Evolutionary conservation across 1,140 invertebrate species (phyloP), one percentile per base, ranked within the genome.

Genomic region (Zaprionus nigranus): DNA sequence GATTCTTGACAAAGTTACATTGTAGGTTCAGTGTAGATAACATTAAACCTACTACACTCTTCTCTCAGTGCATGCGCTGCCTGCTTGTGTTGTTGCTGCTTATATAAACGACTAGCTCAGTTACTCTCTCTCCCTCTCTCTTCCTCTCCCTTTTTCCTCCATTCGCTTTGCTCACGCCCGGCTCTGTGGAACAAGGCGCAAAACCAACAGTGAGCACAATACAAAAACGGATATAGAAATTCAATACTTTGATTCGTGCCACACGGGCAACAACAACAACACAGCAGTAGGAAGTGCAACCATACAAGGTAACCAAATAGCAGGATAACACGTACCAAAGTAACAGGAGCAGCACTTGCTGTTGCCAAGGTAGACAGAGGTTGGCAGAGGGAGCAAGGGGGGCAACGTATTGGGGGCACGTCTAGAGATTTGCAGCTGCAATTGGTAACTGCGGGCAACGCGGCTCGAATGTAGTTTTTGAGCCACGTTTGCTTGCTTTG

Each of bases 221-320:
- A 83, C 82, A 79, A 86, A 91, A 91, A 90, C 86, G 90, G 82
- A 91, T 91, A 91, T 90, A 87, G 90, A 91, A 91, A 91, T 90
- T 91, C 82, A 91, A 91, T 91, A 91, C 90, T 91, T 91, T 91
- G 90, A 91, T 91, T 91, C 90, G 90, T 91, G 90, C 90, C 90
- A 86, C 79, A 79, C 56, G 36, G n/a, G 57, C 54, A 49, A 22
- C 62, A 64, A 62, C 62, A 64, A 60, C 17, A 20, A 49, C 49
- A 40, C 66, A 69, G 72, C 40, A n/a, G 72, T 68, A 84, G 84
- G 84, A 88, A 88, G 85, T 88, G 84, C 84, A 88, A 90, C 84
- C 84, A 84, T 88, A 88, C 85, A 88, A 90, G 81, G 84, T 88
- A 88, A 88, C 84, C 84, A 88, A 88, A 88, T 88, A 90, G 85